phyloP scores from a whole-genome alignment of 2,113 vertebrate genomes.

The Amphiprion ocellaris region DNA sequence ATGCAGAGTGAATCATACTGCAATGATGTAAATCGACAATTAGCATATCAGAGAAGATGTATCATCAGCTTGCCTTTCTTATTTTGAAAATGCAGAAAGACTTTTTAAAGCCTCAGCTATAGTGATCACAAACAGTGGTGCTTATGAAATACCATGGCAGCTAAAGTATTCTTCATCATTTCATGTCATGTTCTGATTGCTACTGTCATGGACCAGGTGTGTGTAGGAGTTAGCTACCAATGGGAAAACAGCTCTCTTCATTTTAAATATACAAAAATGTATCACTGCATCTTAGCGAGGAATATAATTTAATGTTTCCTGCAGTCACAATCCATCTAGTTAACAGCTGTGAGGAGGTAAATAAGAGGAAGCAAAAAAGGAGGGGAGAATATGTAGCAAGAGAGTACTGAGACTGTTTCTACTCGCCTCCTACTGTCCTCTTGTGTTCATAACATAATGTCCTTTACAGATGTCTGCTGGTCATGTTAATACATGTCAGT shows the following conservation, averaged over 20 bases:
- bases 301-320: neutral
- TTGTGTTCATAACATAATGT: constrained; percentile 55
- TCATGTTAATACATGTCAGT: constrained; percentile 43
- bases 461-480: constrained; percentile 61
- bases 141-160: too few relatives aligned
- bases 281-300: neutral
- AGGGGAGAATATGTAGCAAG: too few relatives aligned
- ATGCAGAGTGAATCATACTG: neutral
- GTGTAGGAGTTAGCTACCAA: neutral
- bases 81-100: too few relatives aligned
- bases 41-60: neutral
- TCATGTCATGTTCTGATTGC: too few relatives aligned
- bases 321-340: neutral
- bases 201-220: neutral
- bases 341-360: constrained; percentile 2
- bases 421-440: constrained; percentile 26
- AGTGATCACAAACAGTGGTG: too few relatives aligned
- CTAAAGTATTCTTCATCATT: too few relatives aligned
- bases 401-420: neutral
- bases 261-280: neutral
- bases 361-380: neutral
- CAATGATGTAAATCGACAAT: neutral
- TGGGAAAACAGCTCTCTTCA: neutral
- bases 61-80: neutral
- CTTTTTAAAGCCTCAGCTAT: too few relatives aligned